Base-by-base conservation (phyloP, 2,113 vertebrate species). In the Xenotilapia longispinis region DNA sequence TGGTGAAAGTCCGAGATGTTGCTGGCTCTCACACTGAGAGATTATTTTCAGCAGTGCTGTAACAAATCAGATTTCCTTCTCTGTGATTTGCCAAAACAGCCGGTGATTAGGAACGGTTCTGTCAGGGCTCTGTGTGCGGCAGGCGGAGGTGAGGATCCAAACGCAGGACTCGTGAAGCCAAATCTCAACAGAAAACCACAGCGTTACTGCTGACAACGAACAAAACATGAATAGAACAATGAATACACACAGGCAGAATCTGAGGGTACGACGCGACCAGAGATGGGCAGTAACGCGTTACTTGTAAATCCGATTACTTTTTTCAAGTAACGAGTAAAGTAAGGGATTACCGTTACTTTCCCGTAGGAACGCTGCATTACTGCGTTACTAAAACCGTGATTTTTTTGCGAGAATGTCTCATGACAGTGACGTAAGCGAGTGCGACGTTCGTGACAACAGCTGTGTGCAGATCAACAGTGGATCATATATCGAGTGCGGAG, bases 1-100 rank as follows among this genome's bases (percentile, higher is more conserved):
- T 31, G 57, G 26, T 31, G 57, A 60, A 17, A 0, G 26, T 17
- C 6, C 0, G 3, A 60, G 55, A 58, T 57, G 55, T 58, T 58
- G 0, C 8, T 33, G 15, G 57, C 26, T 60, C 28, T 63, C 15
- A 19, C 4, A 1, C n/a, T 68, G 63, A 68, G 36, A n/a, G 0
- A 63, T 19, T 63, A 9, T 2, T 68, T 68, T 65, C 19, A 38
- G 19, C 19, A 38, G 4, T 38, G 4, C 19, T 68, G 0, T 21
- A 21, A 40, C n/a, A 33, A 38, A 2, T 21, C 33, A 68, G 10
- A 9, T 21, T 68, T 40, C 0, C 19, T 3, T n/a, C 33, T 21
- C 19, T 21, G 19, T 38, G 33, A 57, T 26, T 26, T 49, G 15
- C 49, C 6, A 19, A 17, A 49, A 49, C 47, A 49, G 47, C 7